phyloP scores from a whole-genome alignment of 2,888 invertebrate genomes.

The Troides oblongomaculatus region DNA sequence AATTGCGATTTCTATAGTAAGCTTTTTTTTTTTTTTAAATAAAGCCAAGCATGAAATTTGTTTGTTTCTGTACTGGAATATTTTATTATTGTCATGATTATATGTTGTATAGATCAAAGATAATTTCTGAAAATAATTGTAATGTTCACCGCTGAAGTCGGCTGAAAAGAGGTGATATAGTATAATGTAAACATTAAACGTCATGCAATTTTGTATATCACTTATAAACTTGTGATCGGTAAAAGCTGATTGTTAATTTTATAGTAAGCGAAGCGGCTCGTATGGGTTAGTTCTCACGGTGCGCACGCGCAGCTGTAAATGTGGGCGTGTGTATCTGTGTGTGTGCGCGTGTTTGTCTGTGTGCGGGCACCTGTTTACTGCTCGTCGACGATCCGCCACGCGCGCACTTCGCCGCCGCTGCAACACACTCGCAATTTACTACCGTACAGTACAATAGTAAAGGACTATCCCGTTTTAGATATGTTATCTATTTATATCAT shows the following conservation, averaged over 20 bases:
- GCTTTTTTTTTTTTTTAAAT: too few relatives aligned
- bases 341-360: neutral
- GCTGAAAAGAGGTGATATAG: neutral
- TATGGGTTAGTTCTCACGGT: slow-evolving; percentile 21
- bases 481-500: neutral
- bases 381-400: slow-evolving; percentile 79
- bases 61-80: neutral
- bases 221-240: neutral
- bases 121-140: neutral
- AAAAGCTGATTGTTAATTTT: slow-evolving; percentile 18
- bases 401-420: slow-evolving; percentile 87
- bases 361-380: slow-evolving; percentile 53
- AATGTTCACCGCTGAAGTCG: neutral
- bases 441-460: neutral
- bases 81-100: too few relatives aligned
- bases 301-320: slow-evolving; percentile 9
- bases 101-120: too few relatives aligned
- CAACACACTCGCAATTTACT: slow-evolving; percentile 65
- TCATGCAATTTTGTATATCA: slow-evolving; percentile 2
- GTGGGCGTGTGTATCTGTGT: neutral
- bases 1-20: too few relatives aligned
- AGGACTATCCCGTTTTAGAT: neutral
- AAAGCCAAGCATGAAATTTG: neutral
- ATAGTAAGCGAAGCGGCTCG: slow-evolving; percentile 17
- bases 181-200: slow-evolving; percentile 7